Evolutionary conservation across 2,113 vertebrate genomes (phyloP).

Genomic region (Chrysemys picta): DNA sequence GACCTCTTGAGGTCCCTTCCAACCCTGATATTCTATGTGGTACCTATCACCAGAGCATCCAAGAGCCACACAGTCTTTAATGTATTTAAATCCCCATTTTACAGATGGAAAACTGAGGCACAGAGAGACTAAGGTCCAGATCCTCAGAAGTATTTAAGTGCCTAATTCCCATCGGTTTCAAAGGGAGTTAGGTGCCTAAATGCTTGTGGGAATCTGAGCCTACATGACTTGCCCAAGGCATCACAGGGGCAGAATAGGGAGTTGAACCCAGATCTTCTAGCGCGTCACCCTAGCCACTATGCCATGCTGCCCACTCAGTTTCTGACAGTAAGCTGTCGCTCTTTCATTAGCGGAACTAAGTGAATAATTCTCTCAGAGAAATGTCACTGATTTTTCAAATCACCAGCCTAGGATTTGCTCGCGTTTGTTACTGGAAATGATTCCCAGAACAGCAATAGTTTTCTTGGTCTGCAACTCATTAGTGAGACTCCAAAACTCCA

Average conservation of each 20-base stretch:
- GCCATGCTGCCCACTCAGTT: not conserved
- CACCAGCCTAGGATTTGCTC: not conserved
- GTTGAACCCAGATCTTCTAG: too few relatives aligned
- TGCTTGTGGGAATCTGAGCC: not conserved
- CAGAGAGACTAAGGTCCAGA: not conserved
- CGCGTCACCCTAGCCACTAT: not conserved
- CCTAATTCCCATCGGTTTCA: not conserved
- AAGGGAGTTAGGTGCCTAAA: not conserved
- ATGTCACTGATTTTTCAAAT: not conserved
- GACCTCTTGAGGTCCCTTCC: too few relatives aligned
- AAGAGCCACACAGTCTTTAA: not conserved
- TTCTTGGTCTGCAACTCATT: fast-evolving
- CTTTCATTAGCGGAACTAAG: not conserved
- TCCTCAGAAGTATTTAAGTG: too few relatives aligned
- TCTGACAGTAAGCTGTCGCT: not conserved
- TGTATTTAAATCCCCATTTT: not conserved
- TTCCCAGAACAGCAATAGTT: not conserved
- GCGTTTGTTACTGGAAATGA: not conserved
- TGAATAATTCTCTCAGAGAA: too few relatives aligned
- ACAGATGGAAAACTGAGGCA: not conserved
- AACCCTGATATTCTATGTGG: too few relatives aligned
- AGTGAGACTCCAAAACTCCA: not conserved
- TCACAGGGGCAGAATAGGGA: not conserved
- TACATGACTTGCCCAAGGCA: not conserved
- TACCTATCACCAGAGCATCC: fast-evolving